Evolutionary conservation across 2,888 invertebrate genomes (phyloP).

Genomic region (Eupithecia centaureata): DNA sequence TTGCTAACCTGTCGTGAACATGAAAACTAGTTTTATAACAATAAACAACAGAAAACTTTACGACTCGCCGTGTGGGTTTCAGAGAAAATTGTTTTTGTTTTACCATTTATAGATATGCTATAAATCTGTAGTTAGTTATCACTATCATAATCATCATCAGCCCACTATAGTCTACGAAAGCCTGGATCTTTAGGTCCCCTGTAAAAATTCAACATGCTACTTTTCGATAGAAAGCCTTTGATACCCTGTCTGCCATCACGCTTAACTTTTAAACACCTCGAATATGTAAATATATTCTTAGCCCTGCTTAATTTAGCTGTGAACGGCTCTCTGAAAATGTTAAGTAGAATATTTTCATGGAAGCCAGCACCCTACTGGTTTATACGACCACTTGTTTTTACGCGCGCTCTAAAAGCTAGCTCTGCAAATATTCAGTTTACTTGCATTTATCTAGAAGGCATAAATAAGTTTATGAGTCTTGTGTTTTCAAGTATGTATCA

Average conservation of each 20-base stretch:
- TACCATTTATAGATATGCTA: neutral
- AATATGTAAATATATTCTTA: conserved; percentile 7
- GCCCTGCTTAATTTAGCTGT: neutral
- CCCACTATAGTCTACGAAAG: neutral
- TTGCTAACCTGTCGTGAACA: conserved; percentile 4
- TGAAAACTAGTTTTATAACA: conserved; percentile 2
- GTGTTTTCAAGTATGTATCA: neutral
- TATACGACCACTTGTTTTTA: conserved; percentile 30
- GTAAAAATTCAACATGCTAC: neutral
- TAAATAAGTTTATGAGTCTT: conserved; percentile 3
- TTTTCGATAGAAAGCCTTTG: neutral
- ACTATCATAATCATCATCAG: neutral
- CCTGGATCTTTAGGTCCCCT: neutral
- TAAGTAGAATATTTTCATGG: conserved; percentile 14
- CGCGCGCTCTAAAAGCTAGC: conserved; percentile 18
- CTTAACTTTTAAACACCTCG: neutral
- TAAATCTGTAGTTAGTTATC: neutral
- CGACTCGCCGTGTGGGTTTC: neutral
- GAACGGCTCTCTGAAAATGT: conserved; percentile 16
- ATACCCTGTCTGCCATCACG: neutral
- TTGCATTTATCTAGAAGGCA: conserved; percentile 18
- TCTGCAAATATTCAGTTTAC: conserved; percentile 29
- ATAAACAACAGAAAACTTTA: conserved; percentile 6
- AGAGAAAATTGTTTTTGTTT: neutral
- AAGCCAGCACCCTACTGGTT: conserved; percentile 16